Evolutionary conservation across 2,888 invertebrate species (phyloP), one percentile per base, ranked within the genome.

Genomic region (Apamea crenata): DNA sequence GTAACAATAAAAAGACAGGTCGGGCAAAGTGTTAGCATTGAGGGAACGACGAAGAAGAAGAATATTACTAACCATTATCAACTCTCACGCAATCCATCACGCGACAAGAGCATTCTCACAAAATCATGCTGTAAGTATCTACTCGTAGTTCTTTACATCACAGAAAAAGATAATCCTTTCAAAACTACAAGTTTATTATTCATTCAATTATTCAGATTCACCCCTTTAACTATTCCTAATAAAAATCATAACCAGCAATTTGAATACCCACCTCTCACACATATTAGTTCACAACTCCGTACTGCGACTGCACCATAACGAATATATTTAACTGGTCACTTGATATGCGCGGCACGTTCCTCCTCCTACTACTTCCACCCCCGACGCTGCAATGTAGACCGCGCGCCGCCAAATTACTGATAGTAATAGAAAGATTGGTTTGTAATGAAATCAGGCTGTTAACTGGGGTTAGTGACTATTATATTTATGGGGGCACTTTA

Each of bases 231-330:
- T 6, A 29, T 56, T 44, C 53, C 7, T 47, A 29, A 59, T 74
- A 72, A 84, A 83, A 85, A 75, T 78, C 47, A 76, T 67, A 76
- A 63, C 66, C 40, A 63, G 56, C 56, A 25, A 66, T 72, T 69
- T 80, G 77, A 80, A 74, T 72, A 67, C 8, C 53, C 25, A 40
- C 47, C 36, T 66, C 83, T 72, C 83, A 40, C n/a, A 61, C 73
- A 78, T 50, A 87, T 87, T 77, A 85, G 85, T 87, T 77, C 63
- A 12, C 68, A 87, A 77, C 50, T 75, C 71, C n/a, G 70, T 68
- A 70, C 78, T 83, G 77, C 80, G 74, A 59, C 71, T 84, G 85
- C 85, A 85, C 80, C 71, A 77, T 80, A 87, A 87, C 87, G 85
- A 85, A 84, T 75, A 77, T 14, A 83, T 84, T 87, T 80, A 87